A percentile compares a stretch with the other conserved stretches of the same genome.
These are phyloP conservation scores for Holcopasites calliopsidis DNA, from an alignment of 1,140 invertebrate genomes.

Conservation along the genomic window DNA sequence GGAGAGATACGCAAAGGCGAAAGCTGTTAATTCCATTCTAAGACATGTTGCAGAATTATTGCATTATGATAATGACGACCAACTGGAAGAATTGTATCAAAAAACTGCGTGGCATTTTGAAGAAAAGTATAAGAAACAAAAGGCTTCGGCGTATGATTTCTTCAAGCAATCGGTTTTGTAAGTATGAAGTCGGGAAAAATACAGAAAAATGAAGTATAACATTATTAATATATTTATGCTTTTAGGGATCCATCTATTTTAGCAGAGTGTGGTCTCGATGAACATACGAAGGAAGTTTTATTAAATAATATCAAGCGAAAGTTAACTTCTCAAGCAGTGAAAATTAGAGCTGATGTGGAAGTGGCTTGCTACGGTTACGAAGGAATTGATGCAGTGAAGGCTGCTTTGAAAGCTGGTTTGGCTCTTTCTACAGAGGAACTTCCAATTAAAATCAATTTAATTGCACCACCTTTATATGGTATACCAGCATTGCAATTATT, in stretches of 20 bases:
- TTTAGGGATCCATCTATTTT: slow-evolving; percentile 94
- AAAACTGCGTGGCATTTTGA: slow-evolving; percentile 99
- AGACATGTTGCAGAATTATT: slow-evolving; percentile 98
- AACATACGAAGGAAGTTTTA: slow-evolving; percentile 94
- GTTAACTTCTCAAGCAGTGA: slow-evolving; percentile 98
- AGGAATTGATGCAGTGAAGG: slow-evolving; percentile 99
- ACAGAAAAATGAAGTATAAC: slow-evolving; percentile 21
- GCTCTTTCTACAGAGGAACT: slow-evolving; percentile 94
- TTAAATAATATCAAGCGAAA: slow-evolving; percentile 97
- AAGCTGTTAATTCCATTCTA: slow-evolving; percentile 98
- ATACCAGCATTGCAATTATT: slow-evolving; percentile 51
- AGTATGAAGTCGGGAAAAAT: slow-evolving; percentile 75
- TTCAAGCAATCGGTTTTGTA: slow-evolving; percentile 99
- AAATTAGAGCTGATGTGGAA: slow-evolving; percentile 98
- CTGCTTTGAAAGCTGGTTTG: slow-evolving; percentile 95
- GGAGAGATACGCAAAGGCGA: slow-evolving; percentile 98
- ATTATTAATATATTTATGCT: slow-evolving; percentile 53
- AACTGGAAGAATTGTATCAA: slow-evolving; percentile 96
- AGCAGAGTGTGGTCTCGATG: slow-evolving; percentile 97
- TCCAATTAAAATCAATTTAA: slow-evolving; percentile 99
- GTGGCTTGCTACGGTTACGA: slow-evolving; percentile 99
- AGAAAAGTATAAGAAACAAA: slow-evolving; percentile 96
- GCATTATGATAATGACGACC: slow-evolving; percentile 93
- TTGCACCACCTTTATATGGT: slow-evolving; percentile 98
- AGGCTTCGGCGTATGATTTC: slow-evolving; percentile 96